phyloP scores from a whole-genome alignment of 2,888 invertebrate genomes.

The Cosmorhoe ocellata region DNA sequence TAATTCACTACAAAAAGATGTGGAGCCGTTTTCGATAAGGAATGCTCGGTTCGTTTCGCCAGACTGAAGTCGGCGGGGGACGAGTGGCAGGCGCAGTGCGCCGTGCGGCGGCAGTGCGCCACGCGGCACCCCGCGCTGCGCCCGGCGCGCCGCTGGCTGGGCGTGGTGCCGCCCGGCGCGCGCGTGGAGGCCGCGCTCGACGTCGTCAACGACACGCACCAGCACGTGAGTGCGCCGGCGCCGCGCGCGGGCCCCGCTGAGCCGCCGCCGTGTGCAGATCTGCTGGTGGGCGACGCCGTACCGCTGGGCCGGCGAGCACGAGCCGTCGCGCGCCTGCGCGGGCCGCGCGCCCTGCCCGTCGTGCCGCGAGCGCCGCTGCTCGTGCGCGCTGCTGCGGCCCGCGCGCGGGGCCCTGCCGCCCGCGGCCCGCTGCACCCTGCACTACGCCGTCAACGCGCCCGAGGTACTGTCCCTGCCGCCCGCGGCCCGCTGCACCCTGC shows the following conservation, averaged over 20 bases:
- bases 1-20: no score
- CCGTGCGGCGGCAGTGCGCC: conserved; percentile 38
- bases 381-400: conserved; percentile 51
- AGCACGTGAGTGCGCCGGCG: conserved; percentile 45
- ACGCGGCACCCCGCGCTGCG: conserved; percentile 46
- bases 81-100: conserved; percentile 46
- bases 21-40: no score
- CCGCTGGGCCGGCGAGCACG: conserved; percentile 51
- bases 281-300: conserved; percentile 49
- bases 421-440: conserved; percentile 19
- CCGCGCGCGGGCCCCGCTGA: no score
- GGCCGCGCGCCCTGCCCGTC: conserved; percentile 39
- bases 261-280: conserved; percentile 39
- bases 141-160: conserved; percentile 50
- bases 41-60: no score
- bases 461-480: no score
- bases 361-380: conserved; percentile 49
- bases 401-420: conserved; percentile 43
- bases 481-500: no score
- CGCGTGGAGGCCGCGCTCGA: conserved; percentile 36
- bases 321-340: conserved; percentile 36
- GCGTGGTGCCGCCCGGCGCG: conserved; percentile 49
- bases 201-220: conserved; percentile 56
- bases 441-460: conserved; percentile 51
- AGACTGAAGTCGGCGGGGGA: conserved; percentile 43